Evolutionary conservation across 2,888 invertebrate species (phyloP).

Genomic region (Myathropa florea): DNA sequence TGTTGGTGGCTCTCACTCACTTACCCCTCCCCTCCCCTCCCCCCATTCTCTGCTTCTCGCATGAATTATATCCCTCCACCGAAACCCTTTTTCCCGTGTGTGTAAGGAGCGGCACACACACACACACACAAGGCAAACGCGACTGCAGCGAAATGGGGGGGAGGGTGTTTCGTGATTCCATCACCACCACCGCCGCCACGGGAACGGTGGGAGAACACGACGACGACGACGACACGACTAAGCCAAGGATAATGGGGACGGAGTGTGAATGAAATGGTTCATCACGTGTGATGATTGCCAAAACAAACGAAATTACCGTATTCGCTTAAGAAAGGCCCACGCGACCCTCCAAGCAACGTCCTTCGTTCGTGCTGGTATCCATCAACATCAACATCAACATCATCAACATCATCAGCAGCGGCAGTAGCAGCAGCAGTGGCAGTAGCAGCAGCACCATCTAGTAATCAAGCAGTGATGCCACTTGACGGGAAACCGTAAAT

Average conservation of each 20-base stretch:
- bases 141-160: background rate
- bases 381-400: too few relatives aligned
- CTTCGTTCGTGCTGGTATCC: too few relatives aligned
- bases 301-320: background rate
- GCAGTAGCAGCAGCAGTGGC: too few relatives aligned
- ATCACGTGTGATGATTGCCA: constrained; percentile 20
- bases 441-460: too few relatives aligned
- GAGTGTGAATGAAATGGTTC: constrained; percentile 11
- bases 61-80: constrained; percentile 6
- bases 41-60: background rate
- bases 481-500: too few relatives aligned
- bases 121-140: too few relatives aligned
- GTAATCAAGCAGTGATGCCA: too few relatives aligned
- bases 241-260: constrained; percentile 5
- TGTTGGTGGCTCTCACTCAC: background rate
- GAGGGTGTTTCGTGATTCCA: background rate
- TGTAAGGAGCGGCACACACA: background rate
- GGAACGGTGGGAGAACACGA: too few relatives aligned
- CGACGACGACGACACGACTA: background rate
- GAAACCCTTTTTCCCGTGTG: background rate
- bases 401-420: too few relatives aligned
- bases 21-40: background rate
- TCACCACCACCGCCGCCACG: too few relatives aligned
- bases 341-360: too few relatives aligned
- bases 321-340: background rate